Percentiles rank a stretch among this genome's conserved stretches.
Evolutionary conservation across 2,113 vertebrate species (phyloP).

Genomic region (Phylloscopus trochiloides): DNA sequence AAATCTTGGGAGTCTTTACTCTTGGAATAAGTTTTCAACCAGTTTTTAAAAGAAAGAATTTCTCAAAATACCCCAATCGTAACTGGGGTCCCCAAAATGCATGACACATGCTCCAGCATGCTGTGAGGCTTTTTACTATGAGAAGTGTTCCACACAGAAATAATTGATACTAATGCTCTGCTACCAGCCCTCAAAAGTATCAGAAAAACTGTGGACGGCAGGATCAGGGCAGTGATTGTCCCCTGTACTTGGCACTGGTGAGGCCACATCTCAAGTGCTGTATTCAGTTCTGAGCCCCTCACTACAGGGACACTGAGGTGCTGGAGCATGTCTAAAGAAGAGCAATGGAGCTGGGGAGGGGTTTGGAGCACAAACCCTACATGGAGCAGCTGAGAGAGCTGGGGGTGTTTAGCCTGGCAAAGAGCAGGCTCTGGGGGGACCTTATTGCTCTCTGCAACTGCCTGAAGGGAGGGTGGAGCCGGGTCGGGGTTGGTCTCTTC

Average conservation of each 20-base stretch:
- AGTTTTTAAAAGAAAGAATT: background rate
- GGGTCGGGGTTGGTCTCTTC: background rate
- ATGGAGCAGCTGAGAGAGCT: background rate
- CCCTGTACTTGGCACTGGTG: background rate
- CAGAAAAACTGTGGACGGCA: background rate
- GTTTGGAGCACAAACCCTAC: background rate
- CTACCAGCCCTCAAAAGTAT: background rate
- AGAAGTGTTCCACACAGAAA: background rate
- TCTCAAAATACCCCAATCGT: background rate
- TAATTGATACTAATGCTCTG: rapidly evolving
- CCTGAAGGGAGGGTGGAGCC: background rate
- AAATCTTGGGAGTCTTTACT: background rate
- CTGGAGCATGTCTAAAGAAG: rapidly evolving
- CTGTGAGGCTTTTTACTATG: background rate
- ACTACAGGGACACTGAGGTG: background rate
- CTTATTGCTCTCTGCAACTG: too few relatives aligned
- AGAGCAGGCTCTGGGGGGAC: background rate
- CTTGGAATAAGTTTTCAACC: background rate
- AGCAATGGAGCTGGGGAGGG: background rate
- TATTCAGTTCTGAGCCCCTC: background rate
- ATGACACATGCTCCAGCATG: background rate
- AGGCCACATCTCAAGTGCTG: rapidly evolving
- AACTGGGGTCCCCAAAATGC: background rate
- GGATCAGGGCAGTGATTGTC: too few relatives aligned
- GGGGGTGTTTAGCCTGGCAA: background rate